Evolutionary conservation across 1,140 invertebrate species (phyloP).

Genomic region (Scaptomyza graminum): DNA sequence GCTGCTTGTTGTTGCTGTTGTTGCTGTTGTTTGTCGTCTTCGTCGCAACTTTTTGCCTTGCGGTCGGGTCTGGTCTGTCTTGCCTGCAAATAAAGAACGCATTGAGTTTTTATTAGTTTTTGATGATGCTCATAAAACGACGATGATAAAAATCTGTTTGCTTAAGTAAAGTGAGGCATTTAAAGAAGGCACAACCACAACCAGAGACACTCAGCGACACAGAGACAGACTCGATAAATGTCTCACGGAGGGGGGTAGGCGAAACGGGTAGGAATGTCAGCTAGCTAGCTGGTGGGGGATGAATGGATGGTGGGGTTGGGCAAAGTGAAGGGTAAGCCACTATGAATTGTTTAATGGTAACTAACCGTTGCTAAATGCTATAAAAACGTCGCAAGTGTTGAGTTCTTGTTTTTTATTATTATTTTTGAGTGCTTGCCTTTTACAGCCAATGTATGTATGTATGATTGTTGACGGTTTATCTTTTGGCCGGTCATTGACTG

Average conservation of each 20-base stretch:
- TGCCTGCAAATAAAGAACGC: conserved; percentile 79
- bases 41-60: conserved; percentile 34
- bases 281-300: no score
- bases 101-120: conserved; percentile 82
- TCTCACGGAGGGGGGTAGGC: neutral
- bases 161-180: conserved; percentile 79
- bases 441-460: conserved; percentile 23
- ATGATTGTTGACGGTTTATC: neutral
- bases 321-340: neutral
- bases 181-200: conserved; percentile 20
- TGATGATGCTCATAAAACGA: conserved; percentile 81
- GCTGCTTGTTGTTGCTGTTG: neutral
- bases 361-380: conserved; percentile 72
- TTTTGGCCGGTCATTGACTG: neutral
- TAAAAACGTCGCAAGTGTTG: conserved; percentile 60
- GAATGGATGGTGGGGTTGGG: no score
- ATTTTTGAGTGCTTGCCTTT: conserved; percentile 29
- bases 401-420: conserved; percentile 19
- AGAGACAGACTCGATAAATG: neutral
- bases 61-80: conserved; percentile 32
- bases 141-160: conserved; percentile 81
- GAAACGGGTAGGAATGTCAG: no score
- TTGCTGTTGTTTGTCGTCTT: conserved; percentile 12
- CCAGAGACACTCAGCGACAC: neutral
- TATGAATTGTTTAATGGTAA: conserved; percentile 50